These are phyloP conservation scores for Anguilla megastoma DNA, from an alignment of 2,797 vertebrate species.

Conservation along the genomic window DNA sequence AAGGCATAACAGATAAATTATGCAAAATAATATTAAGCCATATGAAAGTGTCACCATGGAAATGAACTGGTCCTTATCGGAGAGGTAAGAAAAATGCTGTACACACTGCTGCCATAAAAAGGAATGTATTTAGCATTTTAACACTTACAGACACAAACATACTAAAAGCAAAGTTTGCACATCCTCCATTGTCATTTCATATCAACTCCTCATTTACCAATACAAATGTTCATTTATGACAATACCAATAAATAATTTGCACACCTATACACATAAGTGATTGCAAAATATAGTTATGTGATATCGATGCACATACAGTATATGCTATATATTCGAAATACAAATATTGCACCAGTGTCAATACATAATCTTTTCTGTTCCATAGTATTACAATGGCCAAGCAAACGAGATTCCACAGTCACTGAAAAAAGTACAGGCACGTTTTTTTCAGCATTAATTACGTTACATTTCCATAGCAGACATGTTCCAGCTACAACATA, in stretches of 20 bases:
- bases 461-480: slow-evolving; percentile 50
- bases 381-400: slow-evolving; percentile 8
- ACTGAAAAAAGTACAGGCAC: not conserved
- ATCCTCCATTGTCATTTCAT: not conserved
- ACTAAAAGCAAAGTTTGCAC: slow-evolving; percentile 17
- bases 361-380: not conserved
- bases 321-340: not conserved
- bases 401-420: slow-evolving; percentile 5
- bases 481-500: slow-evolving; percentile 9
- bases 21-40: not conserved
- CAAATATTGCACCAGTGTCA: not conserved
- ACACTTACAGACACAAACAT: not conserved
- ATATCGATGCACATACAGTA: slow-evolving; percentile 22
- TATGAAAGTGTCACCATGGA: not conserved
- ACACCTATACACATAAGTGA: slow-evolving; percentile 38
- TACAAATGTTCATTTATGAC: not conserved
- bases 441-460: slow-evolving; percentile 23
- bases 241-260: slow-evolving; percentile 7
- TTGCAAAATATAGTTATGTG: slow-evolving; percentile 39
- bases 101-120: slow-evolving; percentile 41
- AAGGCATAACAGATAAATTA: slow-evolving; percentile 32
- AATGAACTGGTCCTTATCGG: not conserved
- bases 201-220: not conserved
- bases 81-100: slow-evolving; percentile 42
- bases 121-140: slow-evolving; percentile 38